phyloP scores from a whole-genome alignment of 2,888 invertebrate species.

The Baccha elongata region DNA sequence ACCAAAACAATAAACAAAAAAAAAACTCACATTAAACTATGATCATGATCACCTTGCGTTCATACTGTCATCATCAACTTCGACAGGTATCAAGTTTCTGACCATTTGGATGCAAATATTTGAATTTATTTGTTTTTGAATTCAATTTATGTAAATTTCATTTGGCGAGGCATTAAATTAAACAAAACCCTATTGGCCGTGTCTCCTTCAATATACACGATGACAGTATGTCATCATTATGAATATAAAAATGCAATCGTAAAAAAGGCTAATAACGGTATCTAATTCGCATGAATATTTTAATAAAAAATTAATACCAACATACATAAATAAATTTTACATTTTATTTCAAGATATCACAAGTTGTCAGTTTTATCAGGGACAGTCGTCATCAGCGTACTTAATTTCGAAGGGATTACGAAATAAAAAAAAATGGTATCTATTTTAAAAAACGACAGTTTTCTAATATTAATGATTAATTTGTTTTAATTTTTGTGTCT shows the following conservation, averaged over 20 bases:
- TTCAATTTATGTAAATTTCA: conserved; percentile 60
- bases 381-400: not conserved
- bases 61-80: conserved; percentile 49
- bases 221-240: conserved; percentile 60
- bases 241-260: conserved; percentile 51
- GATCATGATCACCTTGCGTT: conserved; percentile 60
- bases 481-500: conserved; percentile 68
- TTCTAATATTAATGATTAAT: conserved; percentile 49
- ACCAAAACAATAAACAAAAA: conserved; percentile 3
- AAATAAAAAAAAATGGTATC: not conserved
- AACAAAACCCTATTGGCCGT: conserved; percentile 36
- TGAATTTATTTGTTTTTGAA: conserved; percentile 28
- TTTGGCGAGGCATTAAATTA: conserved; percentile 54
- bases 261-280: conserved; percentile 51
- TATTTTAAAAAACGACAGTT: conserved; percentile 31
- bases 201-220: conserved; percentile 52
- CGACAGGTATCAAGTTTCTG: conserved; percentile 54
- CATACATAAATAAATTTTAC: conserved; percentile 23
- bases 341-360: conserved; percentile 8
- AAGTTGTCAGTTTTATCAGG: conserved; percentile 28
- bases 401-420: not conserved
- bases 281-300: conserved; percentile 62
- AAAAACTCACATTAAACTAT: conserved; percentile 44
- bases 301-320: not conserved
- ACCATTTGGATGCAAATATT: conserved; percentile 65